Conservation (phyloP, 2,888 invertebrate species). For the Tineola bisselliella region DNA sequence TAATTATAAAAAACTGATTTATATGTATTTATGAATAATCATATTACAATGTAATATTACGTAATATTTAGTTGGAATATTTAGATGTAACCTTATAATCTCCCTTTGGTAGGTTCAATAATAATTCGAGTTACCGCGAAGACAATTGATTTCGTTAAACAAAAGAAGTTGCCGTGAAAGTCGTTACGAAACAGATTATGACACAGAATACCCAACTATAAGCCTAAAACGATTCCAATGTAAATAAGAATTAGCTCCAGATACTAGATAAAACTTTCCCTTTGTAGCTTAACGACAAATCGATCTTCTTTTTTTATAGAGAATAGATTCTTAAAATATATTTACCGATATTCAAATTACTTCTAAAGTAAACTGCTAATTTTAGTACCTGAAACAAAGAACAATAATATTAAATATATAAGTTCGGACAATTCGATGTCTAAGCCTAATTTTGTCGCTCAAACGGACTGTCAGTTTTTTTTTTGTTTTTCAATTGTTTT, state of each 20-base stretch:
- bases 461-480: too few species aligned
- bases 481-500: too few species aligned
- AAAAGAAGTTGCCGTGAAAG: background rate
- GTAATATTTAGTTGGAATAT: too few species aligned
- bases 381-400: background rate
- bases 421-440: too few species aligned
- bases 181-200: background rate
- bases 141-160: background rate
- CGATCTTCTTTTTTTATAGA: background rate
- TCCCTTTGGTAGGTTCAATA: too few species aligned
- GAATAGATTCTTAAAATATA: background rate
- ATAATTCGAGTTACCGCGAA: too few species aligned
- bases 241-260: background rate
- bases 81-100: too few species aligned
- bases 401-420: too few species aligned
- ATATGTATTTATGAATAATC: too few species aligned
- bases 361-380: background rate
- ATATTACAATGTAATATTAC: too few species aligned
- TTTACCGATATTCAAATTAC: background rate
- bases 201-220: background rate
- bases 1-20: too few species aligned
- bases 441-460: too few species aligned
- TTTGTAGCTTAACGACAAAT: background rate
- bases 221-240: constrained; percentile 1
- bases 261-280: background rate